Evolutionary conservation across 2,113 vertebrate species (phyloP), one percentile per base, ranked within the genome.

Genomic region (Lamprotornis superbus): DNA sequence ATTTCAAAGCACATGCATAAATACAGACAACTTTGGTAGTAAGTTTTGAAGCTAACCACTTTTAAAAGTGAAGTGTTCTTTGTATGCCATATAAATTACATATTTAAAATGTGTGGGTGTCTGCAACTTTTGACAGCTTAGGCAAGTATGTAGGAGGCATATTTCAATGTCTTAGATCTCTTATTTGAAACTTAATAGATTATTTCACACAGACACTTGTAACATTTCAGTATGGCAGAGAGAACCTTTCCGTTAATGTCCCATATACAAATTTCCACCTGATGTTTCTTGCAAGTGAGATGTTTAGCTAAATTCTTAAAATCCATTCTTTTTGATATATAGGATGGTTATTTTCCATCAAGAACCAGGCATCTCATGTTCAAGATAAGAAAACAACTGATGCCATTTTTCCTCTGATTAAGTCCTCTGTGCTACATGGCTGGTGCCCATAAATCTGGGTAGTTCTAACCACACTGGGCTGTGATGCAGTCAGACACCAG

Each of bases 311-410:
- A 46, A 15, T 79, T 76, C 7, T 64, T 76, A 37, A 49, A 80
- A 53, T 60, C 53, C 12, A 7, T 73, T 76, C 27, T 64, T 5
- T 42, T 60, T 82, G 50, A 52, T 68, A 27, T 39, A 19, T 19
- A 35, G 37, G 49, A 27, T 83, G 12, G 2, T 28, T 90, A 44
- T 83, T 83, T 92, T 76, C 46, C 31, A 44, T 65, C 31, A 69
- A 77, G 40, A 87, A 28, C 39, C 27, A 47, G 33, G 76, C 35
- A 16, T 65, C 27, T 55, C 3, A 25, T 50, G 27, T 42, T 86
- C 33, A 52, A 64, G 20, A 11, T 30, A 27, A 56, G 39, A 60
- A 69, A 93, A 80, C 0, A 0, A 13, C 25, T 16, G 0, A 1
- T 18, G 10, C 21, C 23, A 79, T 47, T 68, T 57, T 64, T 5